Conservation (phyloP, 2,797 vertebrate species). For the Paratrypauchen microcephalus region DNA sequence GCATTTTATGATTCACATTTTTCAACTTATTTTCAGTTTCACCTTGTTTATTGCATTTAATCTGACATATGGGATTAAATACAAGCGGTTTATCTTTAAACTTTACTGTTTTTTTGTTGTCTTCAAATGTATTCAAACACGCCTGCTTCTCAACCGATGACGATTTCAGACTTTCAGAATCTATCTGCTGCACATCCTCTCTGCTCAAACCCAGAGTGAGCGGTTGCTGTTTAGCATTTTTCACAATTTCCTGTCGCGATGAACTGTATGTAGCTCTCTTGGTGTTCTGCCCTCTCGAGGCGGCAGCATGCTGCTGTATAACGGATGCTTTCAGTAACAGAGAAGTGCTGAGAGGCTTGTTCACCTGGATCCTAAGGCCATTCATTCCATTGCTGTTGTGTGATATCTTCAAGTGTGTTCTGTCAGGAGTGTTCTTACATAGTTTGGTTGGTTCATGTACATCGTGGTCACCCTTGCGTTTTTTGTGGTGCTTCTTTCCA, state of each 20-base stretch:
- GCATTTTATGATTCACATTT: conserved; percentile 72
- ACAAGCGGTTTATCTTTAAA: conserved; percentile 91
- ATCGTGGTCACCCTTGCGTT: conserved; percentile 80
- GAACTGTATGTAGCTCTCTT: conserved; percentile 78
- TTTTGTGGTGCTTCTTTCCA: conserved; percentile 79
- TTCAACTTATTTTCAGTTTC: conserved; percentile 72
- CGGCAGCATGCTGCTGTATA: conserved; percentile 78
- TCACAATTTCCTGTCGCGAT: conserved; percentile 76
- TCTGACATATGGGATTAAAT: conserved; percentile 90
- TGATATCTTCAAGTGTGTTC: conserved; percentile 77
- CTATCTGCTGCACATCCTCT: conserved; percentile 29
- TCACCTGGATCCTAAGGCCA: conserved; percentile 82
- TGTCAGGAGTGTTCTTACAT: conserved; percentile 77
- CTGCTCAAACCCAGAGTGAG: conserved; percentile 69
- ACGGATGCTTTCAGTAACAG: conserved; percentile 79
- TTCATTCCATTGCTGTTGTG: conserved; percentile 81
- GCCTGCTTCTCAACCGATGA: conserved; percentile 81
- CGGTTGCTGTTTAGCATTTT: conserved; percentile 77
- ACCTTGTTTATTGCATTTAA: conserved; percentile 84
- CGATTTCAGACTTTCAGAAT: conserved; percentile 56
- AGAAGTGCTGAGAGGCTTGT: conserved; percentile 81
- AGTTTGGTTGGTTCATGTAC: conserved; percentile 79
- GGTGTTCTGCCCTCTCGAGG: conserved; percentile 71
- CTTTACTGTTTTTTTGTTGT: conserved; percentile 79
- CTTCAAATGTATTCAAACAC: conserved; percentile 80